Base-by-base conservation (phyloP, 2,113 vertebrate species). In the Myocastor coypus region DNA sequence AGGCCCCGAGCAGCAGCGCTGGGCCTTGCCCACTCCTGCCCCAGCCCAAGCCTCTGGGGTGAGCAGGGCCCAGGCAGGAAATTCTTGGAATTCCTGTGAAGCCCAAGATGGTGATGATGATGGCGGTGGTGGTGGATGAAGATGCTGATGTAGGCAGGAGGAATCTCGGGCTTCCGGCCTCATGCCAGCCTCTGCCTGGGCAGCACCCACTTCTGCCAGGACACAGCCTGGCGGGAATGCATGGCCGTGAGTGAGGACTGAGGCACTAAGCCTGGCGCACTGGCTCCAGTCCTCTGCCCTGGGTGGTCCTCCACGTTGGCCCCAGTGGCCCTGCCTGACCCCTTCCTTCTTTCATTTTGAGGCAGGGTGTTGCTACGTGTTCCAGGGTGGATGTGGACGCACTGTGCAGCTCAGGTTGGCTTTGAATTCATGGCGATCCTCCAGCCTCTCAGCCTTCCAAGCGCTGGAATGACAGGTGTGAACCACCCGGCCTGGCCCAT, bases 21-120 rank as follows among this genome's bases (percentile, higher is more conserved):
- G 5, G 30, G 26, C 40, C 17, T 42, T 50, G 0, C 24, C 55
- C 0, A 3, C 34, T 10, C 13, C 5, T 28, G 0, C 0, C 57
- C 46, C 32, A 55, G 63, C 6, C 59, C 57, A 50, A 50, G 32
- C 61, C 63, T 11, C 11, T 0, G 0, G 3, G 28, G 10, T 66
- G 20, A 57, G 3, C 32, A 42, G 12, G n/a, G 55, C 30, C 52
- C 28, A 20, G 80, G 64, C 16, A 50, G 78, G 68, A 96, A 42
- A 68, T 69, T 69, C 81, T 81, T 68, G 68, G 22, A 55, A 64
- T 46, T 59, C 73, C 71, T 96, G 59, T 57, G 52, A 77, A 77
- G 92, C 50, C 24, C 20, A 1, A n/a, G 73, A 83, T 30, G 90
- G 9, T 30, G 90, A 64, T 19, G 63, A 4, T 7, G 50, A 0